Percentiles rank a stretch among this genome's conserved stretches.
These are phyloP conservation scores for Atherix ibis DNA, from an alignment of 2,888 invertebrate species.

Conservation along the genomic window DNA sequence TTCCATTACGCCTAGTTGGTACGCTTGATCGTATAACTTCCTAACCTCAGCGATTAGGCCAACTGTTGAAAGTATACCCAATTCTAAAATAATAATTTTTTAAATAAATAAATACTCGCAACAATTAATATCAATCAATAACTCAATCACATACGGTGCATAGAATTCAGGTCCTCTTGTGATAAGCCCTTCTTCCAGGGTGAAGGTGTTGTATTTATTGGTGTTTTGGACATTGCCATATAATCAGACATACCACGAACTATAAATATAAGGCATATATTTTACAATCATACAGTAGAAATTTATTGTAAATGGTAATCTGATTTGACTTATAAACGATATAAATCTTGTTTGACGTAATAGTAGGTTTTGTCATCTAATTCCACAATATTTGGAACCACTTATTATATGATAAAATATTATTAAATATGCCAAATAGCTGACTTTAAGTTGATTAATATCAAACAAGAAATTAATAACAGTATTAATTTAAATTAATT, in stretches of 20 bases:
- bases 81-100: constrained; percentile 36
- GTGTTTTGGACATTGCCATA: constrained; percentile 47
- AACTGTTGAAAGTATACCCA: constrained; percentile 59
- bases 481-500: too few species aligned
- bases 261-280: too few species aligned
- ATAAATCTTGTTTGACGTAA: too few species aligned
- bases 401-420: too few species aligned
- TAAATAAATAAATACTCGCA: neutral
- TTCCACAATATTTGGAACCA: too few species aligned
- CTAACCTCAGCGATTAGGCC: constrained; percentile 85
- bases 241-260: constrained; percentile 86
- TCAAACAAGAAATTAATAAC: too few species aligned
- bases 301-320: neutral
- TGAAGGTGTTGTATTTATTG: constrained; percentile 35
- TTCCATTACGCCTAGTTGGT: constrained; percentile 86
- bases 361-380: too few species aligned
- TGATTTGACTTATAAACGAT: constrained; percentile 2
- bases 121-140: constrained; percentile 3
- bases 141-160: constrained; percentile 52
- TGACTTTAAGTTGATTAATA: too few species aligned
- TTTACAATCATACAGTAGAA: too few species aligned
- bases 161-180: constrained; percentile 54
- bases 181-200: constrained; percentile 55
- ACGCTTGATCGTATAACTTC: constrained; percentile 84
- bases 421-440: too few species aligned